Evolutionary conservation across 2,113 vertebrate genomes (phyloP).

Genomic region (Camelus bactrianus): DNA sequence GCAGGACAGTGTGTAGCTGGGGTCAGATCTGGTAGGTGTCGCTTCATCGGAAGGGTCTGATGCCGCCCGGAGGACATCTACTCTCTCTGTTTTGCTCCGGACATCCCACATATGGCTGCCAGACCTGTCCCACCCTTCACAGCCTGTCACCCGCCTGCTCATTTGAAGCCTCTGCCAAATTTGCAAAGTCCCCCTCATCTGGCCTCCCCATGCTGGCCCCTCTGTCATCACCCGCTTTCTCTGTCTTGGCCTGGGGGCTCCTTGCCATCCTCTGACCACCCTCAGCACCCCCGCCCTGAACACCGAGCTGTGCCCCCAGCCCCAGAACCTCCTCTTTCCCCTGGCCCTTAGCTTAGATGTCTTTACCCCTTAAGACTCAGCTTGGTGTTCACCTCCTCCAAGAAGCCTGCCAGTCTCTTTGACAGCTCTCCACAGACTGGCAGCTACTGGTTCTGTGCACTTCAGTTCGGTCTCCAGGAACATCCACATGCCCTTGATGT

Average conservation of each 20-base stretch:
- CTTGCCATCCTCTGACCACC: not conserved
- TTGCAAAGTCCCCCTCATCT: not conserved
- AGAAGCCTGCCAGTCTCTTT: not conserved
- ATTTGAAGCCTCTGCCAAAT: not conserved
- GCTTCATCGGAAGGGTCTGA: not conserved
- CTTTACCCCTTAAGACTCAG: not conserved
- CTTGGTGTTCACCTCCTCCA: rapidly evolving
- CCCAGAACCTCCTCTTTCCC: not conserved
- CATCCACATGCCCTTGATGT: rapidly evolving
- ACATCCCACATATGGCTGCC: not conserved
- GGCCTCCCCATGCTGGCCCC: not conserved
- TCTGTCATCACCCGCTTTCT: rapidly evolving
- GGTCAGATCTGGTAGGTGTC: rapidly evolving
- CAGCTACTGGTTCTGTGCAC: not conserved
- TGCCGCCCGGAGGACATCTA: rapidly evolving
- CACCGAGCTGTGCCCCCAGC: not conserved
- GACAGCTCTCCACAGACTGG: too few relatives aligned
- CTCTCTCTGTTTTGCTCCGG: not conserved
- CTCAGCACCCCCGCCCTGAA: rapidly evolving
- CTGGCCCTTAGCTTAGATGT: rapidly evolving
- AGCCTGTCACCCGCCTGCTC: not conserved
- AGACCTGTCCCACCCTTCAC: not conserved
- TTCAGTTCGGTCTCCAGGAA: rapidly evolving
- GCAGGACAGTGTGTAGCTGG: not conserved
- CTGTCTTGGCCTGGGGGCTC: not conserved